Evolutionary conservation across 2,888 invertebrate species (phyloP), one percentile per base, ranked within the genome.

Genomic region (Diachrysia chrysitis): DNA sequence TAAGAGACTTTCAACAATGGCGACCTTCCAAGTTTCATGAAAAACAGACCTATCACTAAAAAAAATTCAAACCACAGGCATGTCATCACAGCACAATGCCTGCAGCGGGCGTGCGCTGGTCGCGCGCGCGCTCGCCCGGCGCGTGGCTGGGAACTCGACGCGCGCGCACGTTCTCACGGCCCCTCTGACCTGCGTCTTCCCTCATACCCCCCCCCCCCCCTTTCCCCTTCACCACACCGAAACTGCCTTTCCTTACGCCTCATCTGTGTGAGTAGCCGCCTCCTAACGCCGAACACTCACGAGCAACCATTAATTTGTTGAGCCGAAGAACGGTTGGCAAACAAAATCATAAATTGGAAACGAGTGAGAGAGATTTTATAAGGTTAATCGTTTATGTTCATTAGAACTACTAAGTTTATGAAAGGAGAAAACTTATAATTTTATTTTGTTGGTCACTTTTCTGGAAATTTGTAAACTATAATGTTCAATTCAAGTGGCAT

Each of bases 111-210:
- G 84, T 85, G 78, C 84, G 72, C 29, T 68, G 73, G 73, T 61
- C 74, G 74, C 75, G 69, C 68, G 69, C 76, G 78, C 74, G 63
- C n/a, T 12, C 48, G 21, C 65, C 58, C 92, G 95, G 94, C 95
- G 95, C 95, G 95, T 93, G 93, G 88, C 93, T 93, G 93, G 93
- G 93, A 93, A 93, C 93, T 93, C 90, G 87, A 92, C 94, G 92
- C 93, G 94, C 95, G 95, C 95, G 95, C 95, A 94, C 94, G 90
- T 93, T 93, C 93, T 92, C 93, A 93, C 93, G 93, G 93, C 93
- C 93, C 84, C 89, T 82, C 87, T 92, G 94, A 93, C 95, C 71
- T 81, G 67, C 76, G 65, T 81, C 78, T 73, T 75, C 71, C 77
- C 76, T 65, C 73, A 71, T 66, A 63, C 69, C 63, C 69, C 56